Base-by-base conservation (phyloP, 2,888 invertebrate genomes). In the Xylocampa areola region DNA sequence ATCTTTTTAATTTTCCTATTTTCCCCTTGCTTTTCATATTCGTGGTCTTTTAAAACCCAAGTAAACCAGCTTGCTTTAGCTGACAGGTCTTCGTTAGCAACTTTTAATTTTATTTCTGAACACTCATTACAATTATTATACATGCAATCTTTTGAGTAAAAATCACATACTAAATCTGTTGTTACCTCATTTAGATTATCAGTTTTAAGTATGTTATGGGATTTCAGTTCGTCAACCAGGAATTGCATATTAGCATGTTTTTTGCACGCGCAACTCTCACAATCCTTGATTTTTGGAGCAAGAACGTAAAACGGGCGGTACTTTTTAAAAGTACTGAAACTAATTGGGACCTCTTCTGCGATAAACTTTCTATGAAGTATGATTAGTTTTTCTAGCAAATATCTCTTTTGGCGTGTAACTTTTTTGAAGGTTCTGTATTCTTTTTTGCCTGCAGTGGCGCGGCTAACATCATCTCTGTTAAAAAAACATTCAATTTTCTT, bases 261-360 rank as follows among this genome's bases (percentile, higher is more conserved):
- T 2, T 39, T 40, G 29, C 68, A 69, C 14, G 58, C 63, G 36
- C 66, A 69, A 27, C 39, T 67, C 27, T 70, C 63, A 13, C 50
- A 52, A 21, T 64, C 39, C 44, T 53, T 53, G 8, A 62, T 35
- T 41, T 61, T 64, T 11, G 67, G 67, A 45, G 48, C n/a, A 23
- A 65, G 23, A 10, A 66, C 59, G 25, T 63, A 69, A 17, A 63
- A 65, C 4, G 69, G 69, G 7, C 66, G 29, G 32, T 63, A 69
- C 33, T 61, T 63, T 51, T 68, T 65, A 16, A 66, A 69, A 25
- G 63, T 66, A 23, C 60, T 61, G 19, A 66, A 69, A 37, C 57
- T 63, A 27, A 60, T 30, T 54, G 11, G 14, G 32, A 25, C 62
- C 19, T 25, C 57, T 43, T 67, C 64, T 11, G 25, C n/a, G 8